Conservation (phyloP, 1,140 invertebrate species). For the Teleogryllus occipitalis region DNA sequence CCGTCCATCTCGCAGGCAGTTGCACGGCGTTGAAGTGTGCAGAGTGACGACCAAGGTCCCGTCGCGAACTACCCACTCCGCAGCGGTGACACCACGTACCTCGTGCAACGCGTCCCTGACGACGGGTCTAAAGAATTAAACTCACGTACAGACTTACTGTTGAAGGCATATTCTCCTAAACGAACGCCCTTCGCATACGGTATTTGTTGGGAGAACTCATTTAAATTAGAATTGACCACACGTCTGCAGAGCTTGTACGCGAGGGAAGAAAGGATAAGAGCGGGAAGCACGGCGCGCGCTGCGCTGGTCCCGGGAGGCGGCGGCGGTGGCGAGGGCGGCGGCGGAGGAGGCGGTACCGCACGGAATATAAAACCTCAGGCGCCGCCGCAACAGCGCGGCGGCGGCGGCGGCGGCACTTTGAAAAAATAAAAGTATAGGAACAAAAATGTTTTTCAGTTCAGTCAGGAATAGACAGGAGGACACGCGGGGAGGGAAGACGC, state of each 20-base stretch:
- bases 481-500: conserved; percentile 14
- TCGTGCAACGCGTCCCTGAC: too few species aligned
- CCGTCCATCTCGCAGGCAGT: too few species aligned
- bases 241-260: not conserved
- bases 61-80: too few species aligned
- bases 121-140: not conserved
- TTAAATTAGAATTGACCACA: conserved; percentile 16
- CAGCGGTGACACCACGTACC: too few species aligned
- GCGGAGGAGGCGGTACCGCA: conserved; percentile 7
- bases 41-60: too few species aligned
- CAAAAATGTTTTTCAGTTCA: conserved; percentile 18
- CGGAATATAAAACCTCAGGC: conserved; percentile 16
- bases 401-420: not conserved
- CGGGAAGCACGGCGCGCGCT: not conserved
- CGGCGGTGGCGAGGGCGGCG: not conserved
- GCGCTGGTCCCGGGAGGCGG: too few species aligned
- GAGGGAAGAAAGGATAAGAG: not conserved
- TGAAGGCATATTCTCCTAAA: not conserved
- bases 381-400: not conserved
- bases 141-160: not conserved
- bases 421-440: conserved; percentile 15
- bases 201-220: conserved; percentile 1
- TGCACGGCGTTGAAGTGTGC: too few species aligned
- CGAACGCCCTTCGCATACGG: not conserved
- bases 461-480: conserved; percentile 18